Conservation (phyloP, 2,113 vertebrate genomes). For the Diadophis punctatus region DNA sequence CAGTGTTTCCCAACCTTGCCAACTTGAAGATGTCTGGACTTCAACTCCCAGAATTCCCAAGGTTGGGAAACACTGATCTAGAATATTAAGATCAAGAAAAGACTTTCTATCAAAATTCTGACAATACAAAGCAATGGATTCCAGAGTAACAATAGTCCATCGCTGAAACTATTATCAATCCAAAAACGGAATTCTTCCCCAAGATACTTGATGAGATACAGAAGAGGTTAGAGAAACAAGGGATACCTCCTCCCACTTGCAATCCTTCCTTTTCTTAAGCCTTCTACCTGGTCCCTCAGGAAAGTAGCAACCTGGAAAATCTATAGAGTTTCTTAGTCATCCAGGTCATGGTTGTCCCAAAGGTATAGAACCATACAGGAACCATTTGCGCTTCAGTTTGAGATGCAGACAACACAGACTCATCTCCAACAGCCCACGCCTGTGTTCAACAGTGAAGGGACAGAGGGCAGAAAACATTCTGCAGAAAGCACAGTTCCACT, state of each 20-base stretch:
- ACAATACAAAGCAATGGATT: neutral
- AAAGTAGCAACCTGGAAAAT: neutral
- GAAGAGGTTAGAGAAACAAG: neutral
- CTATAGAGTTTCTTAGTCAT: neutral
- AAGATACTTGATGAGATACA: neutral
- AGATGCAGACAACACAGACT: neutral
- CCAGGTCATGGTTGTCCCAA: neutral
- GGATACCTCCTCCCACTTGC: neutral
- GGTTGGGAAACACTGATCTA: too few species aligned
- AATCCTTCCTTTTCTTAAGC: neutral
- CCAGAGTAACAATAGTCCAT: neutral
- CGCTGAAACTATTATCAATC: neutral
- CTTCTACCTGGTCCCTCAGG: neutral
- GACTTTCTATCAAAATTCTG: neutral
- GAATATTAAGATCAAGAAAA: neutral
- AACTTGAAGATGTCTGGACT: too few species aligned
- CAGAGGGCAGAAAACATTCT: neutral
- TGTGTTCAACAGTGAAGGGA: neutral
- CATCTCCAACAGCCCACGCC: neutral
- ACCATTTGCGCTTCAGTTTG: neutral
- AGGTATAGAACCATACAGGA: neutral
- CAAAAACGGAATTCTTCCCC: neutral
- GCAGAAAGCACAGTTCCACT: neutral
- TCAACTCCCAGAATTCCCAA: too few species aligned
- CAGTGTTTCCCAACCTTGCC: too few species aligned